Conservation (phyloP, 2,888 invertebrate genomes). For the Digitonthophagus gazella region DNA sequence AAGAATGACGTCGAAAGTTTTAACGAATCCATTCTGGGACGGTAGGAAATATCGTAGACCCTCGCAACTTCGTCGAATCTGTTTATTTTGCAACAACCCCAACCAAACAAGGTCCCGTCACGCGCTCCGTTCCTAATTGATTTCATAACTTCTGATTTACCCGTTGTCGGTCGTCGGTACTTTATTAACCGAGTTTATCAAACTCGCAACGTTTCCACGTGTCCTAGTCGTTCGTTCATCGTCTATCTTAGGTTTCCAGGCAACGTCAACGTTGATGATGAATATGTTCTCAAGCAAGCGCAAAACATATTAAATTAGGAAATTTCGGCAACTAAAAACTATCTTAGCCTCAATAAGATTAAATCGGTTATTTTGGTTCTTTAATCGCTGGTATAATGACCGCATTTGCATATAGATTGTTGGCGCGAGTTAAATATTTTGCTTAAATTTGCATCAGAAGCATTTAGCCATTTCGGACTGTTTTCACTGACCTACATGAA, state of each 20-base stretch:
- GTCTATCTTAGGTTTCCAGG: neutral
- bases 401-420: neutral
- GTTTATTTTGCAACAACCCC: neutral
- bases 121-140: neutral
- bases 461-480: no score
- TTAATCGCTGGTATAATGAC: neutral
- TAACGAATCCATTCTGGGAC: no score
- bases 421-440: neutral
- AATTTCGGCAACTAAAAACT: no score
- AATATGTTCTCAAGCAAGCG: neutral
- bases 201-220: neutral
- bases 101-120: neutral
- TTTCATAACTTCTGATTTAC: neutral
- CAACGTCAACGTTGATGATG: neutral
- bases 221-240: neutral
- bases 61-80: neutral
- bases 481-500: no score
- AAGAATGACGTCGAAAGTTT: no score
- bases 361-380: neutral
- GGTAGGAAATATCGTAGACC: no score
- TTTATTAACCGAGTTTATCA: neutral
- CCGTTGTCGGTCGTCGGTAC: neutral
- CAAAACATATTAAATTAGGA: no score
- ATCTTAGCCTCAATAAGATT: no score
- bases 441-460: neutral